phyloP scores from a whole-genome alignment of 2,888 invertebrate genomes.

The Tetragnatha montana region DNA sequence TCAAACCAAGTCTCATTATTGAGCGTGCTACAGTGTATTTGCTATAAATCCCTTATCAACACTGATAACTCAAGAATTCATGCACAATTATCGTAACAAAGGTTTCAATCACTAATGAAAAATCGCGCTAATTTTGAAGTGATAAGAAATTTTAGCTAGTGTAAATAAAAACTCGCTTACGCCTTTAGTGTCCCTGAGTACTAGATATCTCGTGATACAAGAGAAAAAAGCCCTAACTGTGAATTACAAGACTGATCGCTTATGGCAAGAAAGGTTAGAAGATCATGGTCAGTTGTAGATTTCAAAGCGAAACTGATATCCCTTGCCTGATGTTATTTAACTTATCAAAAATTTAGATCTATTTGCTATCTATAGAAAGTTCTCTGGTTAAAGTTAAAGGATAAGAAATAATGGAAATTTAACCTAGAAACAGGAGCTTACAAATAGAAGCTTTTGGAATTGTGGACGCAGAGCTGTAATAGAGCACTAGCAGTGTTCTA shows the following conservation, averaged over 20 bases:
- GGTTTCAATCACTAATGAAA: too few species aligned
- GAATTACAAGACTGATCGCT: neutral
- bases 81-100: too few species aligned
- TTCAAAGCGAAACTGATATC: constrained; percentile 31
- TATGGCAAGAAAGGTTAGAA: constrained; percentile 32
- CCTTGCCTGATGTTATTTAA: neutral
- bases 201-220: constrained; percentile 4
- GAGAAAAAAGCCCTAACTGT: constrained; percentile 13
- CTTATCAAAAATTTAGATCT: constrained; percentile 28
- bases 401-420: neutral
- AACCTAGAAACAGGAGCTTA: neutral
- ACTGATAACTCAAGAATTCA: too few species aligned
- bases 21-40: too few species aligned
- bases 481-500: too few species aligned
- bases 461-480: neutral
- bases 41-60: too few species aligned
- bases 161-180: neutral
- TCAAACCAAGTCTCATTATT: too few species aligned
- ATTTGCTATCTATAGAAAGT: neutral
- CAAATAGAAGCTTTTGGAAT: neutral
- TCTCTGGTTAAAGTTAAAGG: neutral
- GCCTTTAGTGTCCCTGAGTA: neutral
- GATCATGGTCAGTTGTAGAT: constrained; percentile 34
- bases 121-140: too few species aligned
- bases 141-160: neutral